Base-by-base conservation (phyloP, 1,140 invertebrate genomes). In the Eriosoma lanigerum region DNA sequence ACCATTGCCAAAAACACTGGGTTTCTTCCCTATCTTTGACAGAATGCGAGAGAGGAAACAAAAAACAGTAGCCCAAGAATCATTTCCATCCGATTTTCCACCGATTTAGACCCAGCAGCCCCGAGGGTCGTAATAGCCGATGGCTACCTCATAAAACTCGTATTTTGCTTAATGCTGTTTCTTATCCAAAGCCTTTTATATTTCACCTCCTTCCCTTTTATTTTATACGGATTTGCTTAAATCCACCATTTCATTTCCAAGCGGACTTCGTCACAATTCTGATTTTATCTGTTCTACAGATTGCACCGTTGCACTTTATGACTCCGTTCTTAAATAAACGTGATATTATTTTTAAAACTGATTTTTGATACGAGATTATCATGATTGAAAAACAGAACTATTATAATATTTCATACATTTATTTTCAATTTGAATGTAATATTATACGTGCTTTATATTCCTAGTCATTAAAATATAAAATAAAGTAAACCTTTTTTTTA, bases 141-240 rank as follows among this genome's bases (percentile, higher is more conserved):
- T 78, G 75, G 75, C 75, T 78, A 78, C 75, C 75, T 78, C 75
- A 60, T 78, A 60, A 78, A 78, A 78, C 75, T 78, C 56, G 75
- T 62, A 78, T 78, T 78, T 78, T 78, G 75, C 75, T 78, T 78
- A 78, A 78, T 78, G 75, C 50, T 24, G 17, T 62, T 62, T 78
- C 75, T 78, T 78, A 78, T 78, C 75, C 75, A 46, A 60, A 78
- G 50, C 21, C 38, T 46, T 58, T 58, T 58, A 44, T 32, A 44
- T 32, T 38, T 76, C 72, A 24, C 50, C 21, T 24, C 56, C n/a
- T 19, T 13, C 38, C 32, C 21, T 24, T 76, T 24, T 56, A 44
- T 56, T 44, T 48, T n/a, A 29, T 32, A 48, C n/a, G 56, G 75
- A 78, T 78, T 78, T 78, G 75, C 56, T 60, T 78, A 78, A 78